phyloP scores from a whole-genome alignment of 1,140 invertebrate genomes.

The Bombus huntii region DNA sequence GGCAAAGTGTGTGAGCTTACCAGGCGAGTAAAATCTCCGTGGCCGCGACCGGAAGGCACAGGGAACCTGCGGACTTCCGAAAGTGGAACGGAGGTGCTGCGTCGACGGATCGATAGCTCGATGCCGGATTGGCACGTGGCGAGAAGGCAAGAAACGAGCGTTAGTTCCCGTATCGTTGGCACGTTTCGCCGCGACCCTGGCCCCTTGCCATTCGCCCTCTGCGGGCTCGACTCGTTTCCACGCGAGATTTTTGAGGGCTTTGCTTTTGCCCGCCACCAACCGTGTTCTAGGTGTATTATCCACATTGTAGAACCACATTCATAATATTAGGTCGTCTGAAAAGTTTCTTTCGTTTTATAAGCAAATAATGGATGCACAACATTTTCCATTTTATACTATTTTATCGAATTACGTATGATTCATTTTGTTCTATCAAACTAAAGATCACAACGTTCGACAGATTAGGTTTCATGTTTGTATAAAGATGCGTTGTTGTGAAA shows the following conservation, averaged over 20 bases:
- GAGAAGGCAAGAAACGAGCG: conserved; percentile 42
- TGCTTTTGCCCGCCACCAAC: not conserved
- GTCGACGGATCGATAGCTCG: conserved; percentile 41
- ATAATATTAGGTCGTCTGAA: no score
- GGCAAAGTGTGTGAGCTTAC: no score
- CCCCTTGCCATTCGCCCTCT: conserved; percentile 40
- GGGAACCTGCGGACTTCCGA: not conserved
- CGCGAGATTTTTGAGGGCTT: not conserved
- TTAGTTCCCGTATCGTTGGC: conserved; percentile 45
- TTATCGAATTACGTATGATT: no score
- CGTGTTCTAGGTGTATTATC: no score
- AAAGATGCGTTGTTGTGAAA: no score
- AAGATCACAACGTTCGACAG: no score
- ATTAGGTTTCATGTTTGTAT: no score
- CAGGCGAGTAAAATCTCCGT: not conserved
- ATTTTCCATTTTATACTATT: no score
- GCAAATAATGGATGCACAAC: no score
- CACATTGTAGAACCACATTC: no score
- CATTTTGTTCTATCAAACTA: no score
- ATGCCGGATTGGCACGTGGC: conserved; percentile 50
- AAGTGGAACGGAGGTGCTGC: conserved; percentile 43
- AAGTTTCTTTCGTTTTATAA: no score
- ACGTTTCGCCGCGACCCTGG: conserved; percentile 45
- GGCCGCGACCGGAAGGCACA: not conserved
- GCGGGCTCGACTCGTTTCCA: conserved; percentile 10